Percentiles rank a stretch among this genome's conserved stretches.
These are phyloP conservation scores for Cyprinella venusta DNA, from an alignment of 2,797 vertebrate genomes.

Conservation along the genomic window DNA sequence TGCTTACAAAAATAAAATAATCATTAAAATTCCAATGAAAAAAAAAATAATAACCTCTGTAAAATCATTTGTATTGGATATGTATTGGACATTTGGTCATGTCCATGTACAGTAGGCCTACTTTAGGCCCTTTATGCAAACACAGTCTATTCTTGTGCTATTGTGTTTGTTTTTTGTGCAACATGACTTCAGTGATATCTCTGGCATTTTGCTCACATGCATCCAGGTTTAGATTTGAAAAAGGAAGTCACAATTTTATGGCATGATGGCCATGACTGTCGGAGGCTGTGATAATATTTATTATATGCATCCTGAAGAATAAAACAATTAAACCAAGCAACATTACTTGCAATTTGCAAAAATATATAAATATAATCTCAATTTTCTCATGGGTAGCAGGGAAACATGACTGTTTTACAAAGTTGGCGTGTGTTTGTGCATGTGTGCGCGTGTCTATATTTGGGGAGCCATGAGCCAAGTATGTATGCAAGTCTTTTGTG, in stretches of 20 bases:
- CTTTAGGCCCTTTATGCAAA: not conserved
- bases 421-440: constrained; percentile 60
- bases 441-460: constrained; percentile 65
- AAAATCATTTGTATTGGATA: not conserved
- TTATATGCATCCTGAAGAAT: constrained; percentile 22
- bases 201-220: not conserved
- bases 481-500: constrained; percentile 62
- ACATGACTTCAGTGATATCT: not conserved
- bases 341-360: constrained; percentile 4
- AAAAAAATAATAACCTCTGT: not conserved
- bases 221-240: not conserved
- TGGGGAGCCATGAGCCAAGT: constrained; percentile 44
- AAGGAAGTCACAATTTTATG: not conserved
- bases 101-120: not conserved
- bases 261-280: not conserved
- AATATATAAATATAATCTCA: not conserved
- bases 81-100: constrained; percentile 5
- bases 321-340: constrained; percentile 8
- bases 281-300: not conserved
- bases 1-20: constrained; percentile 51
- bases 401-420: constrained; percentile 76
- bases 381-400: constrained; percentile 72
- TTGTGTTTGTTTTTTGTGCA: not conserved
- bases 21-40: not conserved
- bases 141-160: not conserved